phyloP scores from a whole-genome alignment of 2,888 invertebrate genomes.

The Nomada ferruginata region DNA sequence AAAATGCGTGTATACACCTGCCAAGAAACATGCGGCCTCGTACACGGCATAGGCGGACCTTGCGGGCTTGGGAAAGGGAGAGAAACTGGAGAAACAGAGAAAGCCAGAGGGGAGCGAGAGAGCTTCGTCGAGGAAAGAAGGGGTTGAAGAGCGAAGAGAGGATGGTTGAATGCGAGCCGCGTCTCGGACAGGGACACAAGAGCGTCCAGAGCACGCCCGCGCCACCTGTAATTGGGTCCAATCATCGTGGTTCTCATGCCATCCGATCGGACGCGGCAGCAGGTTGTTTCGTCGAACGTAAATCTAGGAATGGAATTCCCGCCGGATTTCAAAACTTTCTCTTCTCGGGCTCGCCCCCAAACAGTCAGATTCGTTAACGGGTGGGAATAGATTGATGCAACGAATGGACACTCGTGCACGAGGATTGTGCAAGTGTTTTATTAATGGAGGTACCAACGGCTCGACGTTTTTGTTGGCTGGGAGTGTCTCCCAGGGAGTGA shows the following conservation, averaged over 20 bases:
- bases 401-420: too few species aligned
- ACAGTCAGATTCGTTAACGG: too few species aligned
- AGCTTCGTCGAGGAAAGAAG: not conserved
- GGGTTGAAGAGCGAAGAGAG: slow-evolving; percentile 35
- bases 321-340: not conserved
- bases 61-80: slow-evolving; percentile 48
- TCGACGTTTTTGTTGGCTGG: too few species aligned
- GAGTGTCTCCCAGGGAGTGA: not conserved
- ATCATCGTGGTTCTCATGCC: slow-evolving; percentile 80
- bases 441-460: too few species aligned
- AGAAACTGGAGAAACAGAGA: slow-evolving; percentile 39
- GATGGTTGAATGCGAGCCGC: slow-evolving; percentile 68
- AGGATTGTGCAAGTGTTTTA: too few species aligned
- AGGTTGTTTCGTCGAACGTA: not conserved
- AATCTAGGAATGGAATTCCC: slow-evolving; percentile 2
- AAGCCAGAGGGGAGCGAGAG: slow-evolving; percentile 16
- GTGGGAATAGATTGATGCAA: too few species aligned
- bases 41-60: slow-evolving; percentile 73
- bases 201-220: slow-evolving; percentile 79
- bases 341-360: too few species aligned
- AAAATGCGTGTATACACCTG: slow-evolving; percentile 81
- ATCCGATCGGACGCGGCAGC: slow-evolving; percentile 13
- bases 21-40: slow-evolving; percentile 78
- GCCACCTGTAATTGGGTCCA: slow-evolving; percentile 82
- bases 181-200: slow-evolving; percentile 76